Conservation (phyloP, 2,113 vertebrate genomes). For the Megalops atlanticus region DNA sequence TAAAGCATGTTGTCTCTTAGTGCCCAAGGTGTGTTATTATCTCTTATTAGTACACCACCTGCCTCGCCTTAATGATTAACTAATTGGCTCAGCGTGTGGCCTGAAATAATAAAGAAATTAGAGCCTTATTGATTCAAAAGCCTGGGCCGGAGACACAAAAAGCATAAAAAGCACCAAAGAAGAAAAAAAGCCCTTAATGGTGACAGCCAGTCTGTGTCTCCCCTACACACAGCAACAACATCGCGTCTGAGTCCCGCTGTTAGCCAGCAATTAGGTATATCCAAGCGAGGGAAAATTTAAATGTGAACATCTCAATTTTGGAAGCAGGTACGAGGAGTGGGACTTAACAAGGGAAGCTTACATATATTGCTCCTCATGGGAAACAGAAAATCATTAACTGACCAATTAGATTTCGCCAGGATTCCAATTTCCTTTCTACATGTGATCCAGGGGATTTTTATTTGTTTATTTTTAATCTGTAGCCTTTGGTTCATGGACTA, state of each 20-base stretch:
- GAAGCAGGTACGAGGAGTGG: not conserved
- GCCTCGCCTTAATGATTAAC: constrained; percentile 72
- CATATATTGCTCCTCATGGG: not conserved
- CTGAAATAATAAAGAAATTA: constrained; percentile 64
- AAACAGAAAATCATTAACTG: too few relatives aligned
- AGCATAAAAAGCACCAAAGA: not conserved
- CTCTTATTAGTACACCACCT: constrained; percentile 73
- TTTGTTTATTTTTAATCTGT: too few relatives aligned
- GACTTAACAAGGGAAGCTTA: not conserved
- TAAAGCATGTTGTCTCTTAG: constrained; percentile 54
- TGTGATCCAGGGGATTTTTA: too few relatives aligned
- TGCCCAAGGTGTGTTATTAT: constrained; percentile 76
- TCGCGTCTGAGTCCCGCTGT: not conserved
- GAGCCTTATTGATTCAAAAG: not conserved
- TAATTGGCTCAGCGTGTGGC: constrained; percentile 71
- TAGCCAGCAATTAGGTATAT: not conserved
- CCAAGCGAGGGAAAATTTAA: constrained; percentile 7
- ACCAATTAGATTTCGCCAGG: too few relatives aligned
- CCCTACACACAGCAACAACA: not conserved
- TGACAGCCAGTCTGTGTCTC: not conserved
- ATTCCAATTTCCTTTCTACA: too few relatives aligned
- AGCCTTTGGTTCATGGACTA: too few relatives aligned
- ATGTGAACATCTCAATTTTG: constrained; percentile 1
- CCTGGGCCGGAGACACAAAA: not conserved
- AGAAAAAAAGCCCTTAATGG: not conserved